These are phyloP conservation scores for Morpho helenor DNA, from an alignment of 2,888 invertebrate species.

Conservation along the genomic window DNA sequence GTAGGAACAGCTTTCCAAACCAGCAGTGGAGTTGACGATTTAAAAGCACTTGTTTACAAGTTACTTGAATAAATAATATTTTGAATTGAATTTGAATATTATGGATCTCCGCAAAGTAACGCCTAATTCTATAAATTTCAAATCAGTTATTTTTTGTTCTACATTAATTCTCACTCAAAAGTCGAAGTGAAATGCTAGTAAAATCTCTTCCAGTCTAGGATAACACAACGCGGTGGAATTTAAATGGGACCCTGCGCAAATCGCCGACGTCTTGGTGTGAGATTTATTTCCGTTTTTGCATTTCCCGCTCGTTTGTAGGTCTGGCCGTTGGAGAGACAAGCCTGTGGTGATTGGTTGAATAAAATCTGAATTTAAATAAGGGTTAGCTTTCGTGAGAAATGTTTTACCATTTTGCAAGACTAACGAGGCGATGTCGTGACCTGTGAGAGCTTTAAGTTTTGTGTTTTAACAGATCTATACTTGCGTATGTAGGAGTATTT, in stretches of 20 bases:
- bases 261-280: conserved; percentile 48
- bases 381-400: conserved; percentile 16
- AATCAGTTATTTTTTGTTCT: too few relatives aligned
- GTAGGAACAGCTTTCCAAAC: too few relatives aligned
- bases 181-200: conserved; percentile 16
- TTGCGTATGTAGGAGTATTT: too few relatives aligned
- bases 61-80: too few relatives aligned
- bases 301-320: conserved; percentile 45
- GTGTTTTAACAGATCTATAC: too few relatives aligned
- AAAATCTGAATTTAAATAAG: conserved; percentile 29
- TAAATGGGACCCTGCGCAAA: conserved; percentile 49
- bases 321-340: conserved; percentile 36
- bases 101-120: too few relatives aligned
- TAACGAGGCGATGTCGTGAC: conserved; percentile 7
- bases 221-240: conserved; percentile 51
- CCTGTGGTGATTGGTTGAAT: conserved; percentile 48
- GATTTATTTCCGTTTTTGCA: conserved; percentile 69
- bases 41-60: too few relatives aligned
- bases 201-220: conserved; percentile 30
- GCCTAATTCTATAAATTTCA: too few relatives aligned
- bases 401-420: conserved; percentile 7
- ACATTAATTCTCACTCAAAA: conserved; percentile 6
- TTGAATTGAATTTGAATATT: too few relatives aligned
- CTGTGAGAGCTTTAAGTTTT: background rate
- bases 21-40: too few relatives aligned